Base-by-base conservation (phyloP, 92 coral and sea anemone species). In the Epizoanthus ramosus region DNA sequence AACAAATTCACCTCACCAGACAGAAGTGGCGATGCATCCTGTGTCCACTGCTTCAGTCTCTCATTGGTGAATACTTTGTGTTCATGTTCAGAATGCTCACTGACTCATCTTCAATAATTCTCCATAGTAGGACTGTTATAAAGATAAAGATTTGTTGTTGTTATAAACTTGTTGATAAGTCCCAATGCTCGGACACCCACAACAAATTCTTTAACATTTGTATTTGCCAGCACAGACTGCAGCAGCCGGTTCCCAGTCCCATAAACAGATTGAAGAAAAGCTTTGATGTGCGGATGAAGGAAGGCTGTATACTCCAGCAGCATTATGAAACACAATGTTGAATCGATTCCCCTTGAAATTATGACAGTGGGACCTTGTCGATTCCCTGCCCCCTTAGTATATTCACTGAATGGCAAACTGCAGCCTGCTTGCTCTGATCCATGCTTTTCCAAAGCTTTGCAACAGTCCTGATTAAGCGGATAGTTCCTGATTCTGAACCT, bases 401-500 rank as follows among this genome's bases (percentile, higher is more conserved):
- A 79, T 28, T 85, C 89, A 79, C 69, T 68, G 56, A 85, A 71
- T 37, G 85, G 80, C 19, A 85, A 65, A 21, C 66, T 58, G 73
- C 93, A 68, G 37, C 93, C 92, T 8, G 75, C 71, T 25, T 85
- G 66, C 75, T 85, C 86, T 15, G 79, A 89, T 33, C 85, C 92
- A 59, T 84, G 85, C 19, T 82, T 73, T 79, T 89, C 83, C 80
- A 89, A 52, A 71, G 92, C 92, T 74, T 89, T 89, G 70, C 88
- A 89, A 73, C 86, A 31, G 89, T 89, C 65, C 92, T 58, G 5
- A 89, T 71, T 15, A 85, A 80, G 31, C 88, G 90, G 18, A 86
- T 67, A 8, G 93, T 86, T n/a, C 93, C 93, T 28, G 83, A 85
- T 67, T 85, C 92, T 35, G 86, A 71, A 28, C 91, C 87, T 71